Percentiles rank a stretch among this genome's conserved stretches.
These are phyloP conservation scores for Parasteatoda lunata DNA, from an alignment of 2,888 invertebrate species.

Conservation along the genomic window DNA sequence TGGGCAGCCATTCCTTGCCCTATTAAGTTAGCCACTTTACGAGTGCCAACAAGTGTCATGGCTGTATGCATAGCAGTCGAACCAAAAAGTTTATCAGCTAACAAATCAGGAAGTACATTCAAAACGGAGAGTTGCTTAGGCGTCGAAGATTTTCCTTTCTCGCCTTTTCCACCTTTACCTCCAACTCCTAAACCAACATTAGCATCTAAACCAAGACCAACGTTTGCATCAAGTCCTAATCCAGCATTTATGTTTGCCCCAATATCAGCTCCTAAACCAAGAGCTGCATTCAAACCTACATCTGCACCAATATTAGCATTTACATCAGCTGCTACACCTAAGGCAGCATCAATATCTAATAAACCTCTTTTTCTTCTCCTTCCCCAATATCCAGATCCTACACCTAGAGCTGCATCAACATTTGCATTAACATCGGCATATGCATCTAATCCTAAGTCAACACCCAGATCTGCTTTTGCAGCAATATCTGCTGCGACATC, in stretches of 20 bases:
- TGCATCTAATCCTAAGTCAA: slow-evolving; percentile 8
- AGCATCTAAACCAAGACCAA: slow-evolving; percentile 20
- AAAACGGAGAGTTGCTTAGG: slow-evolving; percentile 4
- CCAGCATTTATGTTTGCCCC: slow-evolving; percentile 3
- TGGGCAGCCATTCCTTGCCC: slow-evolving; percentile 43
- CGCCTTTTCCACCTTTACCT: not conserved
- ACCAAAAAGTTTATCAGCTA: slow-evolving; percentile 25
- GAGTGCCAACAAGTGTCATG: slow-evolving; percentile 27
- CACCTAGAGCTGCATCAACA: slow-evolving; percentile 10
- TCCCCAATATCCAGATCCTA: not conserved
- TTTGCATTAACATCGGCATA: slow-evolving; percentile 34
- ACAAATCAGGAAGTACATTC: slow-evolving; percentile 21
- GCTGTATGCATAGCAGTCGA: slow-evolving; percentile 51
- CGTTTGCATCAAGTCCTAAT: slow-evolving; percentile 7
- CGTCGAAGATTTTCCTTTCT: not conserved
- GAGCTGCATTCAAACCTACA: not conserved
- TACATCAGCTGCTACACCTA: not conserved
- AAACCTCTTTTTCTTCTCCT: not conserved
- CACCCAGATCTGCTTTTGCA: not conserved
- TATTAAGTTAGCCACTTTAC: slow-evolving; percentile 42
- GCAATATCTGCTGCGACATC: slow-evolving; percentile 13
- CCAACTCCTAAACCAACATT: slow-evolving; percentile 16
- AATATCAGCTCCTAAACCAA: slow-evolving; percentile 5
- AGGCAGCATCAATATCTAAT: not conserved
- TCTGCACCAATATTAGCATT: not conserved